phyloP scores from a whole-genome alignment of 2,888 invertebrate genomes.

The Dryadula phaetusa region DNA sequence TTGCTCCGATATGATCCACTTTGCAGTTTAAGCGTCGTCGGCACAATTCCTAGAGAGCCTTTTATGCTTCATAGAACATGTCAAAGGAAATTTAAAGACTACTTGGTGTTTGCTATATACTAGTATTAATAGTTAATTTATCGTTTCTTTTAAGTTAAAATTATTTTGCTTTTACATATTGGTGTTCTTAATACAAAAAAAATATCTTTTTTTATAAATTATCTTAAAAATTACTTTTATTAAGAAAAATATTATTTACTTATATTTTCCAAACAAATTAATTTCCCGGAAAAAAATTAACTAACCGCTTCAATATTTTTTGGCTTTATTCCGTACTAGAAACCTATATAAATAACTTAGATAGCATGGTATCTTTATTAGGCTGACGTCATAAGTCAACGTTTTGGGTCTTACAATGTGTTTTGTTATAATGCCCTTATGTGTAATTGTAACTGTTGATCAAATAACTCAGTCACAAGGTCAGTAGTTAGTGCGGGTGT shows the following conservation, averaged over 20 bases:
- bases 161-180: too few species aligned
- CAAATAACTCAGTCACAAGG: conserved; percentile 46
- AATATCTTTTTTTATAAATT: too few species aligned
- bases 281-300: too few species aligned
- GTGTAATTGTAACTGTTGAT: conserved; percentile 46
- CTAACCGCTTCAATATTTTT: too few species aligned
- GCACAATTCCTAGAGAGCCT: conserved; percentile 9
- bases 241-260: too few species aligned
- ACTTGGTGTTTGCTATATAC: too few species aligned
- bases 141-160: too few species aligned
- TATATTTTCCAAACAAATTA: too few species aligned
- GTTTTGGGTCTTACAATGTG: conserved; percentile 34
- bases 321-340: too few species aligned
- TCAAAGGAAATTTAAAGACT: conserved; percentile 1
- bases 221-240: too few species aligned
- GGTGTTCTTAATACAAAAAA: too few species aligned
- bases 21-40: conserved; percentile 1
- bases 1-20: conserved; percentile 16
- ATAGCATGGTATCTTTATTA: conserved; percentile 27
- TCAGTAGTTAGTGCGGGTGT: conserved; percentile 19
- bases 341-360: too few species aligned
- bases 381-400: conserved; percentile 55
- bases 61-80: conserved; percentile 6
- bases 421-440: conserved; percentile 57
- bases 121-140: background rate